These are phyloP conservation scores for Siderastrea radians DNA, from an alignment of 92 coral and sea anemone species.

Conservation along the genomic window DNA sequence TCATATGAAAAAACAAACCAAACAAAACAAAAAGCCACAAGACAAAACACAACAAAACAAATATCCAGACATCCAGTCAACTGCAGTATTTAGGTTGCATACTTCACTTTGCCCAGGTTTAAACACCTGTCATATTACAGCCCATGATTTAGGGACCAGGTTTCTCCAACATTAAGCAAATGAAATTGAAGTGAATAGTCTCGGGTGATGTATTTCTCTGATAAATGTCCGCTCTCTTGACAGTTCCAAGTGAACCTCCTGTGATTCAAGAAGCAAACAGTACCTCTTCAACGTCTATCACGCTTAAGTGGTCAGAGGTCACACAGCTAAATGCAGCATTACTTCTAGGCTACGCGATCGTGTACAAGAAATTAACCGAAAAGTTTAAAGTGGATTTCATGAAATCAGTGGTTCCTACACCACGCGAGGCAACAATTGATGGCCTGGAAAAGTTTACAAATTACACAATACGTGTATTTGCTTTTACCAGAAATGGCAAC, in stretches of 20 bases:
- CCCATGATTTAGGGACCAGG: too few species aligned
- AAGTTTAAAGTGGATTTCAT: background rate
- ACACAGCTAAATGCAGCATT: background rate
- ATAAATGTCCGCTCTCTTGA: too few species aligned
- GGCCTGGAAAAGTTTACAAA: conserved; percentile 54
- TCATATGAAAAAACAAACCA: too few species aligned
- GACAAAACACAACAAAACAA: too few species aligned
- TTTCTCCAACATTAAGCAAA: too few species aligned
- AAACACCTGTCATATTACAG: too few species aligned
- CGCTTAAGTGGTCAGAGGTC: conserved; percentile 11
- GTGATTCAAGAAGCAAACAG: background rate
- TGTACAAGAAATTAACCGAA: conserved; percentile 2
- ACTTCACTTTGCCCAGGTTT: too few species aligned
- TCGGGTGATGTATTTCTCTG: background rate
- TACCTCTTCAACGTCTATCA: background rate
- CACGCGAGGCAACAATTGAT: conserved; percentile 1
- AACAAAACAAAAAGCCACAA: too few species aligned
- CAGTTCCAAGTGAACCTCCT: conserved; percentile 31
- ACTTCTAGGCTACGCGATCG: conserved; percentile 16
- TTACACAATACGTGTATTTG: conserved; percentile 63
- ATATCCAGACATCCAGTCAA: too few species aligned
- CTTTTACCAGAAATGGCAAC: conserved; percentile 62
- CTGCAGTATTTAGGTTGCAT: too few species aligned
- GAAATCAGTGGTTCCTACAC: conserved; percentile 20
- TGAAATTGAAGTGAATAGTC: too few species aligned